Base-by-base conservation (phyloP, 2,888 invertebrate species). In the Parnassius orleans region DNA sequence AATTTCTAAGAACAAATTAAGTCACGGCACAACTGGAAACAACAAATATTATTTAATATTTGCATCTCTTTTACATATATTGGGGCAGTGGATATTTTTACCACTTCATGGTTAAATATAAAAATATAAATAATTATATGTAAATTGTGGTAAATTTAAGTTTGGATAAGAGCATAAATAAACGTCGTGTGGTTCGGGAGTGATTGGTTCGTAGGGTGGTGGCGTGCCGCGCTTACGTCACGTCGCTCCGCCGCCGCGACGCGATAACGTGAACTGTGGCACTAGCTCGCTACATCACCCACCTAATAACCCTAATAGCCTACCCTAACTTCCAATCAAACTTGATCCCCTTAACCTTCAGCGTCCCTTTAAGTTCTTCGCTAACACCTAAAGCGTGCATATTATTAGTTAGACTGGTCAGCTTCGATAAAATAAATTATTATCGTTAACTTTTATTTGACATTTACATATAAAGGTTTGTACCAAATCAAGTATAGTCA, bases 211-310 rank as follows among this genome's bases (percentile, higher is more conserved):
- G 57, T 19, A 19, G 44, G 66, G 71, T 67, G 73, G 73, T 78
- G 72, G 79, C 76, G 76, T 77, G 79, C 69, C 65, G 64, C 33
- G 70, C 68, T 80, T 78, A 84, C 84, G 87, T 86, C 87, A 87
- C 72, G 69, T 69, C 70, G 69, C 70, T 66, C 65, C 67, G 66
- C 65, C 64, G 66, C 67, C 65, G 57, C 65, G 57, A 65, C 61
- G 65, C 69, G 69, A 70, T 69, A 65, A 67, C 71, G 65, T 69
- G 64, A 67, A 56, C 53, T 60, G 63, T 67, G 65, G 68, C 66
- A 70, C 69, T 69, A 68, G 67, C 69, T 65, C 68, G 66, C 66
- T 64, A 65, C 63, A 62, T 66, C 72, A 66, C 66, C 72, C 68
- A 68, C 72, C 72, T 73, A 72, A 75, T 70, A 69, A 70, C 70